Evolutionary conservation across 2,888 invertebrate species (phyloP).

Genomic region (Drosophila nr. perissopoda): DNA sequence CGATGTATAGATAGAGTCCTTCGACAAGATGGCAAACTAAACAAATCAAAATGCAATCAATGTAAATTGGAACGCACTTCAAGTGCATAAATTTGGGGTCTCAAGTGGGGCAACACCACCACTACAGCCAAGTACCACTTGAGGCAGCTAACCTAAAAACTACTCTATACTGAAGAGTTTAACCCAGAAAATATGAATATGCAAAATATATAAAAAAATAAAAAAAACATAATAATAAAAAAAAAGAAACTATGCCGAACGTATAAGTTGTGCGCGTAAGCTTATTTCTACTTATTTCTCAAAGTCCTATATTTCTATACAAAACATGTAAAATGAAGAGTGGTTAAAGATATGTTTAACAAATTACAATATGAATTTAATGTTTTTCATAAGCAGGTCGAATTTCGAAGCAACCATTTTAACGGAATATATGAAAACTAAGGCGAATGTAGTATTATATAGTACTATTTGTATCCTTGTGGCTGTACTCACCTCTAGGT

Average conservation of each 20-base stretch:
- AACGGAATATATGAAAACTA: neutral
- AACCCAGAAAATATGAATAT: neutral
- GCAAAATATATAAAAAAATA: neutral
- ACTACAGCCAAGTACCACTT: conserved; percentile 33
- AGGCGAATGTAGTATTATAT: neutral
- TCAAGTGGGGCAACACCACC: conserved; percentile 41
- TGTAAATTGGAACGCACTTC: conserved; percentile 44
- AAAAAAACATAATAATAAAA: too few species aligned
- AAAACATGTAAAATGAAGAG: neutral
- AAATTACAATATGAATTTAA: neutral
- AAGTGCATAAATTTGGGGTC: conserved; percentile 46
- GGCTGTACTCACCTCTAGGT: conserved; percentile 91
- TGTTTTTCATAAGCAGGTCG: neutral
- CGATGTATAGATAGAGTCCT: conserved; percentile 2
- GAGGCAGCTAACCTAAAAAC: conserved; percentile 28
- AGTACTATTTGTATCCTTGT: neutral
- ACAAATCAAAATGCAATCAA: conserved; percentile 63
- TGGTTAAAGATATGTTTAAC: neutral
- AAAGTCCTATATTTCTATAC: neutral
- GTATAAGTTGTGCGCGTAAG: neutral
- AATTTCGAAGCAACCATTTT: neutral
- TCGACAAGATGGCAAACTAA: conserved; percentile 30
- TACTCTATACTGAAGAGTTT: conserved; percentile 25
- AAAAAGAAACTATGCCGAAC: neutral
- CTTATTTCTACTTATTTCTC: neutral